A percentile compares a stretch with the other conserved stretches of the same genome.
phyloP scores from a whole-genome alignment of 2,113 vertebrate species.

The Scytalopus superciliaris region DNA sequence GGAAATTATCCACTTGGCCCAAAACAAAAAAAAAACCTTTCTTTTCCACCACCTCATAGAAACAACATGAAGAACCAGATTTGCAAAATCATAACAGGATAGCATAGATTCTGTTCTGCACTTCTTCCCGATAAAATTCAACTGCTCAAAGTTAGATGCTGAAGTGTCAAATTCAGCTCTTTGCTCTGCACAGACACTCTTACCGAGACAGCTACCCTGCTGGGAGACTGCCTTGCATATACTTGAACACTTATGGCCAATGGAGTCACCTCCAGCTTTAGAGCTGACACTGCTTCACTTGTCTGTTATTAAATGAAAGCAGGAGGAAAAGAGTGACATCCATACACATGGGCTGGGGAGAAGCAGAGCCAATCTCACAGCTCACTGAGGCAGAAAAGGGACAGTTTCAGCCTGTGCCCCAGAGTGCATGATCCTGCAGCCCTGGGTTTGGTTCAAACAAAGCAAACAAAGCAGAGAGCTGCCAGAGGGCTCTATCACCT shows the following conservation, averaged over 20 bases:
- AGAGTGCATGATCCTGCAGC: neutral
- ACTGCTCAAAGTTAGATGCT: neutral
- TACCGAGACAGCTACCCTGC: neutral
- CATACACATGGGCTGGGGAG: fast-evolving
- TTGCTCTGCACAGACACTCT: neutral
- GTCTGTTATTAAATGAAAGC: neutral
- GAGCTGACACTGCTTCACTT: neutral
- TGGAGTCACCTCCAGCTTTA: fast-evolving
- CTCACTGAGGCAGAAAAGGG: neutral
- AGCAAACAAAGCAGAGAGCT: neutral
- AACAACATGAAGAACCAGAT: neutral
- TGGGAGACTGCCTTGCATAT: neutral
- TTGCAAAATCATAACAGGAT: neutral
- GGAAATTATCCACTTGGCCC: neutral
- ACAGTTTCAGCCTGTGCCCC: neutral
- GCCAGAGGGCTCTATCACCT: neutral
- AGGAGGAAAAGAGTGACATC: neutral
- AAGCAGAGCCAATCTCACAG: neutral
- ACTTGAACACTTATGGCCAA: neutral
- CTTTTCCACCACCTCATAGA: neutral
- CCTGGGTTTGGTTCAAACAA: neutral
- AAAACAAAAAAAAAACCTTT: conserved; percentile 12
- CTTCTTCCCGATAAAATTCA: neutral
- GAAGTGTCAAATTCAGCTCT: neutral
- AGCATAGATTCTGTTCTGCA: neutral